These are phyloP conservation scores for Dioctria rufipes DNA, from an alignment of 2,888 invertebrate species.

Conservation along the genomic window DNA sequence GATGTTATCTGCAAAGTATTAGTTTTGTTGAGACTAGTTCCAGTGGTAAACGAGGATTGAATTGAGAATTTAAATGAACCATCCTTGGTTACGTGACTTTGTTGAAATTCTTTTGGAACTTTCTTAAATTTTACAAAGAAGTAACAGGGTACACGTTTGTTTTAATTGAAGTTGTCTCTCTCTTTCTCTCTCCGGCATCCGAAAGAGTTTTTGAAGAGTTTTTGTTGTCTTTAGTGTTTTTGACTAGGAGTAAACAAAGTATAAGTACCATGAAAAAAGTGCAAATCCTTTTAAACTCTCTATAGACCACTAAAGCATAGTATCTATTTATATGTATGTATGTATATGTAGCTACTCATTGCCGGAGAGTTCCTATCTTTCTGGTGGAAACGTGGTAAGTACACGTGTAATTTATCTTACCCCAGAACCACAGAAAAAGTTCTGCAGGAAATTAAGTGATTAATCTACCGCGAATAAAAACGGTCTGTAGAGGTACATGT, in stretches of 20 bases:
- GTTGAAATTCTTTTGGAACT: constrained; percentile 8
- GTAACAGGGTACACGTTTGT: not conserved
- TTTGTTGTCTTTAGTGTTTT: not conserved
- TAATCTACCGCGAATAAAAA: constrained; percentile 18
- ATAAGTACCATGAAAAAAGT: not conserved
- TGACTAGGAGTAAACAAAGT: not conserved
- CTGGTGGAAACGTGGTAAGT: not conserved
- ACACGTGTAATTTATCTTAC: constrained; percentile 26
- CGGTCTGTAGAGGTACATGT: not conserved
- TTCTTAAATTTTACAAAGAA: constrained; percentile 21
- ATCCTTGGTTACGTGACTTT: constrained; percentile 38
- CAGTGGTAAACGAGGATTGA: constrained; percentile 36
- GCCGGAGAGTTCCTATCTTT: no score
- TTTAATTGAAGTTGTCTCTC: constrained; percentile 38
- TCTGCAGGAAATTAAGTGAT: constrained; percentile 20
- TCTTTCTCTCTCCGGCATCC: not conserved
- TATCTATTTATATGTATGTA: no score
- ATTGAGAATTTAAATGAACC: constrained; percentile 44
- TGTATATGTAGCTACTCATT: no score
- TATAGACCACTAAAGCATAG: no score
- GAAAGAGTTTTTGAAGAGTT: not conserved
- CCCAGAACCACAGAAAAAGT: constrained; percentile 11
- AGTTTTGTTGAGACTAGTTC: constrained; percentile 29
- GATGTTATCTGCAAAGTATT: constrained; percentile 38
- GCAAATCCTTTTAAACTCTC: not conserved